Conservation (phyloP, 2,888 invertebrate genomes). For the Pyrgus malvae region DNA sequence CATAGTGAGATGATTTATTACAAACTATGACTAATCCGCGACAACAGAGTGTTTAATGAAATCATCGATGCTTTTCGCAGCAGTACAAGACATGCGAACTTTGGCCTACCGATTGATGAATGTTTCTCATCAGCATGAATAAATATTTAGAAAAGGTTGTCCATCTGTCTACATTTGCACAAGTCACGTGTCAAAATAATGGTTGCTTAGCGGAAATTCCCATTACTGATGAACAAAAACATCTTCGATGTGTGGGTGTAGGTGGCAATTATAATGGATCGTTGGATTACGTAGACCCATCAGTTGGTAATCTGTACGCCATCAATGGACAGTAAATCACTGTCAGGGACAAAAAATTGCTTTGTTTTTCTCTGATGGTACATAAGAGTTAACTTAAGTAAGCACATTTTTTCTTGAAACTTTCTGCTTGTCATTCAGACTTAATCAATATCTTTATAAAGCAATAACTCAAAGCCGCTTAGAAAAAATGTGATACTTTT, state of each 20-base stretch:
- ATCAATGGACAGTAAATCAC: conserved; percentile 7
- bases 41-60: not conserved
- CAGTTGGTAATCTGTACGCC: not conserved
- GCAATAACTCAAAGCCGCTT: too few species aligned
- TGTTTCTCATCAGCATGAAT: not conserved
- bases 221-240: conserved; percentile 1
- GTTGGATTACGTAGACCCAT: conserved; percentile 14
- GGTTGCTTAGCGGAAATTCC: conserved; percentile 10
- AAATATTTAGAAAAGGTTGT: not conserved
- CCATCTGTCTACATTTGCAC: not conserved
- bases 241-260: conserved; percentile 3
- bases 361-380: conserved; percentile 11
- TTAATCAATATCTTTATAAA: too few species aligned
- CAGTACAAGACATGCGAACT: not conserved
- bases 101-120: conserved; percentile 3
- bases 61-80: conserved; percentile 1
- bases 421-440: too few species aligned
- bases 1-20: not conserved
- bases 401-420: not conserved
- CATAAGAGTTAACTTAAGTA: not conserved
- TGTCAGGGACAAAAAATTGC: conserved; percentile 7
- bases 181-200: not conserved
- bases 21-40: not conserved
- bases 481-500: too few species aligned
- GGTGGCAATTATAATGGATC: conserved; percentile 14